Base-by-base conservation (phyloP, 2,113 vertebrate species). In the Pelecanus crispus region DNA sequence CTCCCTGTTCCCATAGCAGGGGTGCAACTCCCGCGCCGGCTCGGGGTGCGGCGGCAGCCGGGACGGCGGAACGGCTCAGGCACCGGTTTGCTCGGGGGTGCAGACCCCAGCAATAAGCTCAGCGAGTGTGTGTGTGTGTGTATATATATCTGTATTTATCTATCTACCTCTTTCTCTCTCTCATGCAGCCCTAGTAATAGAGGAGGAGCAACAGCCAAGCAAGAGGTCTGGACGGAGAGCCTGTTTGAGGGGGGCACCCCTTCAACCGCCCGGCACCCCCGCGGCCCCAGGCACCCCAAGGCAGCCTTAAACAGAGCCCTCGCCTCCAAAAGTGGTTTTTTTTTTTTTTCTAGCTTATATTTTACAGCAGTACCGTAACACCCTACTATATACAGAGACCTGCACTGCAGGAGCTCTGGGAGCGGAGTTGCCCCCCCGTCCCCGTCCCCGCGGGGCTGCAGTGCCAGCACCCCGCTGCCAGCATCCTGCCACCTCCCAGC, bases 141-240 rank as follows among this genome's bases (percentile, higher is more conserved):
- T 92, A n/a, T 89, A 62, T 92, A 42, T 71, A 28, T 77, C 28
- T 90, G 9, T 92, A 40, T 87, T 50, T 49, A 62, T 85, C 56
- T 95, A 3, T 65, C 38, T 93, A 34, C 42, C 63, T 92, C 40
- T 92, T 29, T 90, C 89, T 95, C 47, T 82, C 45, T 93, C 94
- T 95, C 96, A 79, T 94, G 94, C 95, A 97, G 94, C 96, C 68
- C 81, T 91, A 94, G 78, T 52, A 89, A 55, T 50, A 94, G 90
- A 91, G 81, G 94, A 96, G 63, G 81, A 84, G 84, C 86, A 86
- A 70, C 13, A 91, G 96, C 95, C 84, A 91, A 96, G 96, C 90
- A 38, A 66, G 94, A 91, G 65, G 73, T 45, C 72, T 3, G 38
- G 70, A 78, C 7, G 81, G 53, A 88, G 52, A 81, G 86, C 86